phyloP scores from a whole-genome alignment of 2,113 vertebrate species.

The Synodontis membranacea region DNA sequence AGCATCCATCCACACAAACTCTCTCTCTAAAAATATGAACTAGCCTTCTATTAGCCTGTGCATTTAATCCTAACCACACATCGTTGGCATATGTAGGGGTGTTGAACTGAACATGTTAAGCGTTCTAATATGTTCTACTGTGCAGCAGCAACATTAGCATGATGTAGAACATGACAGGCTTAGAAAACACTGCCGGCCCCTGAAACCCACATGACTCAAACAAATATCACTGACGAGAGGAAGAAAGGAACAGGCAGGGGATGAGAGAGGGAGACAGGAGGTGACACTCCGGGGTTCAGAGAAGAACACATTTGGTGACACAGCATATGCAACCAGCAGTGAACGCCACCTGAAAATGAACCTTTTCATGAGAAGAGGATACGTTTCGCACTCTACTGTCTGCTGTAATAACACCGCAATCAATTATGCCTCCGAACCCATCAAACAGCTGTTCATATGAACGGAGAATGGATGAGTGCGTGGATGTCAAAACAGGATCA shows the following conservation, averaged over 20 bases:
- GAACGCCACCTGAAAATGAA: conserved; percentile 22
- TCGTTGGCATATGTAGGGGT: not conserved
- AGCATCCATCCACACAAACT: conserved; percentile 1
- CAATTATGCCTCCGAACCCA: not conserved
- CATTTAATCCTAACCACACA: not conserved
- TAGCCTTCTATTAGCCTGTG: conserved; percentile 1
- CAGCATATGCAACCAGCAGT: conserved; percentile 37
- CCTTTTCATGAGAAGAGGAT: not conserved
- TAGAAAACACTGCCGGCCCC: conserved; percentile 12
- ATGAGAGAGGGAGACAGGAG: conserved; percentile 40
- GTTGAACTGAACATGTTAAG: too few species aligned
- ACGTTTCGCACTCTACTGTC: not conserved
- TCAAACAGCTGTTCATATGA: not conserved
- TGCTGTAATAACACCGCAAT: not conserved
- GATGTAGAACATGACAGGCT: not conserved
- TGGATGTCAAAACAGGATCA: not conserved
- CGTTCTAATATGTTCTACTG: not conserved
- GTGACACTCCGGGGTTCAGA: not conserved
- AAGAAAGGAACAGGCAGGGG: not conserved
- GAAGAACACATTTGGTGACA: conserved; percentile 31
- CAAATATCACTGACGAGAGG: conserved; percentile 34
- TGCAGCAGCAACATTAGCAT: not conserved
- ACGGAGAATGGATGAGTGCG: not conserved
- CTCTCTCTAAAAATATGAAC: not conserved
- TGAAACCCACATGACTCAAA: conserved; percentile 1